Evolutionary conservation across 2,113 vertebrate species (phyloP), one percentile per base, ranked within the genome.

Genomic region (Tichodroma muraria): DNA sequence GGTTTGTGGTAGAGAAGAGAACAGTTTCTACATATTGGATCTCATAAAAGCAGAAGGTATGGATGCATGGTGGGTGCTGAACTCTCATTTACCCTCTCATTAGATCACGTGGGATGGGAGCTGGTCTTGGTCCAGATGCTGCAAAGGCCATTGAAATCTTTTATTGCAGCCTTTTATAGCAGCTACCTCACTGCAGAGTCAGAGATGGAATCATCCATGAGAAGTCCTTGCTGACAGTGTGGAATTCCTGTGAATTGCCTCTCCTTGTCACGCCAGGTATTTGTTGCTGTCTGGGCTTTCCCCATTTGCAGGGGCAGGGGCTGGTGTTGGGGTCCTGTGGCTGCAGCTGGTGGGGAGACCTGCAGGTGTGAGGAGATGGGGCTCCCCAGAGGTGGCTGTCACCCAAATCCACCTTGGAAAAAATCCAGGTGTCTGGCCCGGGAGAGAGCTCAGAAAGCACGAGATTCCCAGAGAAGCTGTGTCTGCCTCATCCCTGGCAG

Each of bases 1-100:
- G 89, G 85, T 97, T 96, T 66, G 83, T 71, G 85, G 42, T 56
- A 76, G 66, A 72, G 96, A 96, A 94, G 44, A 81, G 90, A 80
- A 66, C n/a, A 57, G 65, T 78, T 97, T 96, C 94, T 93, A 71
- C 49, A 18, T 47, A 87, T 63, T 13, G 21, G 50, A 52, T 83
- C 93, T 92, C 61, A 49, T 69, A 64, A 94, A 96, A 96, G 76
- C 73, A 63, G 66, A 35, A 31, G 78, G 79, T 59, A 18, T 68
- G 77, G 80, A 60, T 65, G 37, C 1, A 0, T 94, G 72, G 79
- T 65, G 71, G 71, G 84, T n/a, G 70, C 88, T 82, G 92, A 95
- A 72, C 70, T 93, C 61, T 80, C 79, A 31, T 69, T 90, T 89
- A 87, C 44, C 69, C 85, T 95, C 86, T 88, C 84, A 40, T 76